A percentile compares a stretch with the other conserved stretches of the same genome.
These are phyloP conservation scores for Catharus fuscescens DNA, from an alignment of 2,113 vertebrate genomes.

Conservation along the genomic window DNA sequence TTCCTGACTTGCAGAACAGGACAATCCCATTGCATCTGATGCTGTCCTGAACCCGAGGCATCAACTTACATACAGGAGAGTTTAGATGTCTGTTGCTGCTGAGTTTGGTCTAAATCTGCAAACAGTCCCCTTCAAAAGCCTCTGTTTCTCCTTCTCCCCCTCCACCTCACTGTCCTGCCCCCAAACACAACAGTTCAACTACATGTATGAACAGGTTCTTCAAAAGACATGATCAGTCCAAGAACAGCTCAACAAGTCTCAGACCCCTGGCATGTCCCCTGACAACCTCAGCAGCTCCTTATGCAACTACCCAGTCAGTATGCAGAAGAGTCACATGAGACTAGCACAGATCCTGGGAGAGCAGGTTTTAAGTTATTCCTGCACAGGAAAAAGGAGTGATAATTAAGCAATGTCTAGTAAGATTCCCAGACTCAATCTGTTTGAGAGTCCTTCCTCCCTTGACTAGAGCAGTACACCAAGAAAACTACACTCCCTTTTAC, in stretches of 20 bases:
- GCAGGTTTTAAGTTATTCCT: slow-evolving; percentile 34
- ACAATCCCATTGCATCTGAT: neutral
- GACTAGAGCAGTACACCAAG: neutral
- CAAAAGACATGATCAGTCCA: neutral
- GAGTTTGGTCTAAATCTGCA: neutral
- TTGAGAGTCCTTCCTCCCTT: neutral
- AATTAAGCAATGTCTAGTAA: neutral
- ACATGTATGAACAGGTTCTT: neutral
- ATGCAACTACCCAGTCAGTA: neutral
- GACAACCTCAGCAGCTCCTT: neutral
- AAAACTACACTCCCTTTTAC: neutral
- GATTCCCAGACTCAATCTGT: neutral
- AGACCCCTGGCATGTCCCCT: neutral
- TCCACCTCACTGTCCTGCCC: rapidly evolving
- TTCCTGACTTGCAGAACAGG: neutral
- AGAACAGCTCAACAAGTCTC: neutral
- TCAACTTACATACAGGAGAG: neutral
- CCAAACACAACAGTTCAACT: neutral
- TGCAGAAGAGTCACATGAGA: slow-evolving; percentile 11
- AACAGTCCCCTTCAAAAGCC: neutral
- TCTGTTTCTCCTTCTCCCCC: neutral
- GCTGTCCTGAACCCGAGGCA: neutral
- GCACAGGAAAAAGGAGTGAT: neutral
- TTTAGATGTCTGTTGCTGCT: neutral
- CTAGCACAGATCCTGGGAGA: neutral